Conservation (phyloP, 1,140 invertebrate genomes). For the Polypedilum pembai region DNA sequence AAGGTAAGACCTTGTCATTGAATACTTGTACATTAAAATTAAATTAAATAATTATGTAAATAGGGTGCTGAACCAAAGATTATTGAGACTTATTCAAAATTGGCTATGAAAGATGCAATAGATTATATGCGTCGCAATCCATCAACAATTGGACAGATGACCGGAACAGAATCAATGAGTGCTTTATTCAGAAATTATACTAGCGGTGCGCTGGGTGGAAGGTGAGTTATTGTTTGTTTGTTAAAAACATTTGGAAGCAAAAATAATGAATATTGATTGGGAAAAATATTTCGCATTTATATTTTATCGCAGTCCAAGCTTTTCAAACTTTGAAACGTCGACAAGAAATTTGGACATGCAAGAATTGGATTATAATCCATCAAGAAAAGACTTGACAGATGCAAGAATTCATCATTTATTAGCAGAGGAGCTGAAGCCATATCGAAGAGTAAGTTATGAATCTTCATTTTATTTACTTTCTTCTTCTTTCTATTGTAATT, state of each 20-base stretch:
- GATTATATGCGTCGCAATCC: conserved; percentile 80
- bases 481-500: no score
- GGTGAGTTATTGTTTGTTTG: conserved; percentile 45
- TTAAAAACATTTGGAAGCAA: neutral
- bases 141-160: conserved; percentile 72
- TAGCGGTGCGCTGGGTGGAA: conserved; percentile 65
- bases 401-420: conserved; percentile 88
- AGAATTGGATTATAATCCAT: conserved; percentile 85
- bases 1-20: conserved; percentile 45
- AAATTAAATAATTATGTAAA: conserved; percentile 30
- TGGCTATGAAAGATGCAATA: conserved; percentile 89
- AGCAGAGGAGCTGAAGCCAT: conserved; percentile 82
- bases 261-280: no score
- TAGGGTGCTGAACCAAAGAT: conserved; percentile 87
- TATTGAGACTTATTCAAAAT: conserved; percentile 85
- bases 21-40: neutral
- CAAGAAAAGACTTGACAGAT: conserved; percentile 83
- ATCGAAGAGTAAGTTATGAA: conserved; percentile 66
- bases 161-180: conserved; percentile 80
- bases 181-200: conserved; percentile 79
- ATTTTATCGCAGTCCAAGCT: conserved; percentile 56
- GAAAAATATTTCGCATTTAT: no score
- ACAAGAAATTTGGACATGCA: conserved; percentile 88
- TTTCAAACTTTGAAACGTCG: conserved; percentile 69
- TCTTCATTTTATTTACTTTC: neutral